Evolutionary conservation across 2,797 vertebrate species (phyloP).

Genomic region (Crax fasciolata): DNA sequence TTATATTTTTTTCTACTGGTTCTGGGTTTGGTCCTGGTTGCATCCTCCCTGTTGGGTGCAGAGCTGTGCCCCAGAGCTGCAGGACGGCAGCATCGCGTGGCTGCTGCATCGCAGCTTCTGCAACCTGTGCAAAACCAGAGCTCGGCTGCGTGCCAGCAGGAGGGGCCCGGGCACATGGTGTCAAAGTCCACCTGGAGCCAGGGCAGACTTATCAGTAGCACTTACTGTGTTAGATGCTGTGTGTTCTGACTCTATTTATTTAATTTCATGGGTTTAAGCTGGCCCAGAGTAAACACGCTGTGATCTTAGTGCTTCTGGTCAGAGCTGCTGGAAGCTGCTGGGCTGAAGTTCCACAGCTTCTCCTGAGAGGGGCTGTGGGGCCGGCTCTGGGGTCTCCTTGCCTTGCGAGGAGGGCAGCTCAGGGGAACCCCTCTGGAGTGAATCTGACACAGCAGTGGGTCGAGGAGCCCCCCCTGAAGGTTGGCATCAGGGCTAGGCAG

Average conservation of each 20-base stretch:
- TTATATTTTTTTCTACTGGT: slow-evolving; percentile 18
- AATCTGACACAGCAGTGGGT: rapidly evolving
- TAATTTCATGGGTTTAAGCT: not conserved
- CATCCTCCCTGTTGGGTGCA: slow-evolving; percentile 62
- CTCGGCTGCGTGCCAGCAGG: rapidly evolving
- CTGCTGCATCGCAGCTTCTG: not conserved
- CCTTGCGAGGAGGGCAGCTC: not conserved
- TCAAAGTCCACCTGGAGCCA: not conserved
- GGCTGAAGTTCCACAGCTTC: not conserved
- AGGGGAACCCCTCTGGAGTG: not conserved
- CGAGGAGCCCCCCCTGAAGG: not conserved
- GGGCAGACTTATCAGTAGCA: not conserved
- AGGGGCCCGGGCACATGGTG: not conserved
- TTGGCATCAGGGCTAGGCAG: not conserved
- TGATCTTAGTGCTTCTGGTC: not conserved
- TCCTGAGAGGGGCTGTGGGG: not conserved
- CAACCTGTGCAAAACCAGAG: not conserved
- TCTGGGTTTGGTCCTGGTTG: slow-evolving; percentile 66
- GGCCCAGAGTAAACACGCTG: not conserved
- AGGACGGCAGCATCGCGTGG: rapidly evolving
- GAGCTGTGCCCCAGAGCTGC: not conserved
- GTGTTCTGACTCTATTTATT: not conserved
- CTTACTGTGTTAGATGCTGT: not conserved
- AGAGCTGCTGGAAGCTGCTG: not conserved
- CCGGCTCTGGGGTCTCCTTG: not conserved